Evolutionary conservation across 2,113 vertebrate genomes (phyloP).

Genomic region (Pardalotus punctatus): DNA sequence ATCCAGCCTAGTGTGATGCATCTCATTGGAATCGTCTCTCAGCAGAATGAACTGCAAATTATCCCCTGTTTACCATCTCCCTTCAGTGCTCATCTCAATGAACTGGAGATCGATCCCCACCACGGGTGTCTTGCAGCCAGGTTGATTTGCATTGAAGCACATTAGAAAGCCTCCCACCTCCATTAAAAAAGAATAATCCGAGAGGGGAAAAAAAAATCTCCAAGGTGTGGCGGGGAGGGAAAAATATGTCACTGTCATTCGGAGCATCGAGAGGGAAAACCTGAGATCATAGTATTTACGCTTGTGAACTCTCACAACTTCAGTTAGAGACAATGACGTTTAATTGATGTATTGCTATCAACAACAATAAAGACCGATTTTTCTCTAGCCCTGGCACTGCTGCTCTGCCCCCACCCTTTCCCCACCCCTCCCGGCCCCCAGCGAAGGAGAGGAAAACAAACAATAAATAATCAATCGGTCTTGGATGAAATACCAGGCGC

Average conservation of each 20-base stretch:
- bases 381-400: slow-evolving; percentile 56
- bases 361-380: slow-evolving; percentile 71
- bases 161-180: slow-evolving; percentile 34
- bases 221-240: slow-evolving; percentile 1
- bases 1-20: slow-evolving; percentile 47
- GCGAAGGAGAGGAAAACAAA: slow-evolving; percentile 71
- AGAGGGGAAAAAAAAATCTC: background rate
- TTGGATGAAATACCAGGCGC: slow-evolving; percentile 4
- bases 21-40: slow-evolving; percentile 81
- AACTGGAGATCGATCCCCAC: slow-evolving; percentile 81
- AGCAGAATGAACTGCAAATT: slow-evolving; percentile 85
- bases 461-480: slow-evolving; percentile 68
- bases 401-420: slow-evolving; percentile 53
- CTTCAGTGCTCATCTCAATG: slow-evolving; percentile 87
- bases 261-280: background rate
- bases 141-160: slow-evolving; percentile 49
- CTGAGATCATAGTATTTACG: background rate
- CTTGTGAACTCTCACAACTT: slow-evolving; percentile 66
- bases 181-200: slow-evolving; percentile 36
- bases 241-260: slow-evolving; percentile 39
- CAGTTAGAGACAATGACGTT: slow-evolving; percentile 67
- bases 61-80: slow-evolving; percentile 85
- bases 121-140: slow-evolving; percentile 47
- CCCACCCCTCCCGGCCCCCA: slow-evolving; percentile 44
- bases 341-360: slow-evolving; percentile 75